Evolutionary conservation across 2,797 vertebrate species (phyloP), one percentile per base, ranked within the genome.

Genomic region (Sebastes nivosus): DNA sequence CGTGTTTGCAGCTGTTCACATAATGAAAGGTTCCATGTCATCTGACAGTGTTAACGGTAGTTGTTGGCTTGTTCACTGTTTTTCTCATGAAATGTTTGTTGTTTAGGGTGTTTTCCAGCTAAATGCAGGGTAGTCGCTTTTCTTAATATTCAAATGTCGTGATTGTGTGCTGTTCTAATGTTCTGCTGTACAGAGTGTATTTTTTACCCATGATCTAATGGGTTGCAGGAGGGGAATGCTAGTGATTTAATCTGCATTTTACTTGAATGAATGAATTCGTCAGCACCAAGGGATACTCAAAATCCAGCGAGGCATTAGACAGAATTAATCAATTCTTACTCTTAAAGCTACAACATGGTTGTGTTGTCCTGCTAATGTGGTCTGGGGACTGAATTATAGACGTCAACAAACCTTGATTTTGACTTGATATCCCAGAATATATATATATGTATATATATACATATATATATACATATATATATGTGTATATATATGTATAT

Each of bases 391-490:
- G 2, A 72, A 55, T 20, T 57, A 8, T 24, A 20, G 50, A 30
- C 2, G 5, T 69, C 67, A 30, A 70, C 36, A 78, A 58, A 82
- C 22, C 61, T 66, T 58, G 65, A 79, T 34, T 78, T 67, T 72
- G 58, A 80, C 57, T 34, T 13, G 8, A 69, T 9, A 10, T 66
- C 66, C 20, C 64, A 58, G 38, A 65, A 58, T 36, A 59, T 38
- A 38, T 38, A 38, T 38, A 34, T 29, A 29, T 6, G 1, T 32
- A 8, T 32, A 32, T 32, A 30, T 8, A 8, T 29, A 29, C 6
- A 29, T 29, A 29, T 24, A 1, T 30, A 25, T 25, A 25, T 25
- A 25, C 1, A 58, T 29, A 59, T 13, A 38, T 38, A 36, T 36
- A 34, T 27, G n/a, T n/a, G n/a, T n/a, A n/a, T n/a, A n/a, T n/a